These are phyloP conservation scores for Scarus forsteni DNA, from an alignment of 2,797 vertebrate species.

Conservation along the genomic window DNA sequence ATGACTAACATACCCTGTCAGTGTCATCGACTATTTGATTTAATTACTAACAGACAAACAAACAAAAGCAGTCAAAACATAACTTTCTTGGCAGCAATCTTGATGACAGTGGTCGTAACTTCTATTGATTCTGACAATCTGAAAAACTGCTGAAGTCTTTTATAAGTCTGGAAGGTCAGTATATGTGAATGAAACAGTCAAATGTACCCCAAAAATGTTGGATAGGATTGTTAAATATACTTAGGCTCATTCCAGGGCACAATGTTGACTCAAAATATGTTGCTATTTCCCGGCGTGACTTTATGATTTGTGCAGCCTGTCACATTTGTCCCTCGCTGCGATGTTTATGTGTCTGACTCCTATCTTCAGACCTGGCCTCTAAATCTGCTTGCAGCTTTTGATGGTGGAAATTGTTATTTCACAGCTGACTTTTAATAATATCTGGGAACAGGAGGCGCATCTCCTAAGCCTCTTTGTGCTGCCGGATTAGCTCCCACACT, in stretches of 20 bases:
- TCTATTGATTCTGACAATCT: constrained; percentile 2
- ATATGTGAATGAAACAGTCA: not conserved
- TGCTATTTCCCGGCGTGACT: constrained; percentile 14
- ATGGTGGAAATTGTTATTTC: constrained; percentile 83
- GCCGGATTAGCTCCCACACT: constrained; percentile 83
- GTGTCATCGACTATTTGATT: no score
- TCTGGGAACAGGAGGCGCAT: constrained; percentile 81
- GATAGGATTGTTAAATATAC: constrained; percentile 22
- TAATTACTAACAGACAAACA: no score
- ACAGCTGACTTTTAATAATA: constrained; percentile 84
- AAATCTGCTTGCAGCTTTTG: constrained; percentile 74
- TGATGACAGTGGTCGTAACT: not conserved
- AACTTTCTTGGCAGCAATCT: not conserved
- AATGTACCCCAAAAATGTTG: not conserved
- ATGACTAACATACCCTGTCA: no score
- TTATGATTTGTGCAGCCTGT: constrained; percentile 36
- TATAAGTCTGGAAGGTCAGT: not conserved
- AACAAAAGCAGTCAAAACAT: no score
- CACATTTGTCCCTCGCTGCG: constrained; percentile 24
- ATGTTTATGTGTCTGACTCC: constrained; percentile 54
- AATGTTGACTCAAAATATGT: constrained; percentile 21
- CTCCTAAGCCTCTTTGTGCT: constrained; percentile 85
- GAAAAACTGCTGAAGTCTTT: not conserved
- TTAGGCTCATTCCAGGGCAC: constrained; percentile 6
- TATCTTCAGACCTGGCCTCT: constrained; percentile 60